These are phyloP conservation scores for Euphysa ruthae DNA, from an alignment of 30 jellyfish, hydroid and myxozoan species.

Conservation along the genomic window DNA sequence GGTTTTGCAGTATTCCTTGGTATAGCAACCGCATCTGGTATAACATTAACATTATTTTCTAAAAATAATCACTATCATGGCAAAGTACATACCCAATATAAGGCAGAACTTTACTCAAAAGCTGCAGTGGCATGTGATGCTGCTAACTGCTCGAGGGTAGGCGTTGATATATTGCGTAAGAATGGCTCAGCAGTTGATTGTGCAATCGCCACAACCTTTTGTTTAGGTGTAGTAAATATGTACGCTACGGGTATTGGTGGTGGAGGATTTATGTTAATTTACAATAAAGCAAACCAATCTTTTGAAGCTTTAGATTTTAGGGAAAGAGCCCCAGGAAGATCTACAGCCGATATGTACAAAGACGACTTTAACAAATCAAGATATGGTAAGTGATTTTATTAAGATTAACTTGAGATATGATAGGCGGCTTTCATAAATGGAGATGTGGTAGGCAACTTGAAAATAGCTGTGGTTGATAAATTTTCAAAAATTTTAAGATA, in stretches of 20 bases:
- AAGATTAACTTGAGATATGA: too few species aligned
- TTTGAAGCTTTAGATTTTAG: constrained; percentile 69
- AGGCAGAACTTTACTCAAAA: constrained; percentile 69
- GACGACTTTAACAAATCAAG: constrained; percentile 3
- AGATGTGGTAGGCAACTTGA: too few species aligned
- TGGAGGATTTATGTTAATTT: constrained; percentile 85
- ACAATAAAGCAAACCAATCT: constrained; percentile 59
- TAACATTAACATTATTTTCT: background rate
- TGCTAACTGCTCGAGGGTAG: constrained; percentile 74
- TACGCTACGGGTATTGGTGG: constrained; percentile 93
- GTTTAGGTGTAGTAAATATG: constrained; percentile 82
- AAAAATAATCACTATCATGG: constrained; percentile 24
- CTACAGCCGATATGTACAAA: constrained; percentile 38
- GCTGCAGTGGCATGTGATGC: constrained; percentile 94
- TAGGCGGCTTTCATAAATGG: too few species aligned
- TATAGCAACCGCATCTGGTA: constrained; percentile 2
- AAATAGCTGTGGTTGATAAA: too few species aligned
- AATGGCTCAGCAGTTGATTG: constrained; percentile 94
- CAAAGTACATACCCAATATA: background rate
- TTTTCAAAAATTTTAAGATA: too few species aligned
- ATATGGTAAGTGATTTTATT: constrained; percentile 10
- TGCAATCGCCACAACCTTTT: constrained; percentile 75
- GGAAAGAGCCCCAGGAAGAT: constrained; percentile 68
- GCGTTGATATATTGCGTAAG: constrained; percentile 50
- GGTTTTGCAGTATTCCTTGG: background rate